Conservation (phyloP, 2,797 vertebrate species). For the Acestrorhynchus altus region DNA sequence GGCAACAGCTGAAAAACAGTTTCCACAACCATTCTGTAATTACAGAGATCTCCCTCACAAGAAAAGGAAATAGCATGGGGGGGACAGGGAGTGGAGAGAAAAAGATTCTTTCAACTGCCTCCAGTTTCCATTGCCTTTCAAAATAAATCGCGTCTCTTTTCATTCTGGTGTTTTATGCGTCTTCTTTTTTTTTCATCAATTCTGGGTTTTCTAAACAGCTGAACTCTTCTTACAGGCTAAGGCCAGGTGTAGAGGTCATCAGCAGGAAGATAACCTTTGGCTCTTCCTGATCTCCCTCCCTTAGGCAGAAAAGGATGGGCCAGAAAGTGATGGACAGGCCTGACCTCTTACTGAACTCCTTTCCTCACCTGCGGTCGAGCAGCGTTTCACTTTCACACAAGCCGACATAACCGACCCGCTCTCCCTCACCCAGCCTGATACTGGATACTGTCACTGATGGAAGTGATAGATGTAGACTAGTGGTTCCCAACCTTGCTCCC, state of each 20-base stretch:
- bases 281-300: constrained; percentile 64
- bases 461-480: not conserved
- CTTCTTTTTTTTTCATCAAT: constrained; percentile 5
- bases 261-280: constrained; percentile 74
- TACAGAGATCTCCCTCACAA: constrained; percentile 63
- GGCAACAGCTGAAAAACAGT: constrained; percentile 63
- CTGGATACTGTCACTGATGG: not conserved
- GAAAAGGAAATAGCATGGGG: constrained; percentile 60
- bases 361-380: constrained; percentile 36
- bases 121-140: constrained; percentile 57
- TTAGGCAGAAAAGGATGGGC: constrained; percentile 70
- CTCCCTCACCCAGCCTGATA: not conserved
- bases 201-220: constrained; percentile 39
- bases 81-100: constrained; percentile 28
- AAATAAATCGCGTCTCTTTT: constrained; percentile 45
- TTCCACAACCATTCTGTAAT: constrained; percentile 66
- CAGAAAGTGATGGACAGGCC: constrained; percentile 23
- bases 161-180: constrained; percentile 25
- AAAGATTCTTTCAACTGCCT: constrained; percentile 59
- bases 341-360: constrained; percentile 59
- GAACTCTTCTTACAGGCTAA: constrained; percentile 12
- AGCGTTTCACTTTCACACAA: constrained; percentile 2
- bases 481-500: not conserved
- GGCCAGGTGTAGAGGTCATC: constrained; percentile 45
- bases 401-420: not conserved